A percentile compares a stretch with the other conserved stretches of the same genome.
These are phyloP conservation scores for Phrynosoma blainvillii DNA, from an alignment of 2,113 vertebrate genomes.

Conservation along the genomic window DNA sequence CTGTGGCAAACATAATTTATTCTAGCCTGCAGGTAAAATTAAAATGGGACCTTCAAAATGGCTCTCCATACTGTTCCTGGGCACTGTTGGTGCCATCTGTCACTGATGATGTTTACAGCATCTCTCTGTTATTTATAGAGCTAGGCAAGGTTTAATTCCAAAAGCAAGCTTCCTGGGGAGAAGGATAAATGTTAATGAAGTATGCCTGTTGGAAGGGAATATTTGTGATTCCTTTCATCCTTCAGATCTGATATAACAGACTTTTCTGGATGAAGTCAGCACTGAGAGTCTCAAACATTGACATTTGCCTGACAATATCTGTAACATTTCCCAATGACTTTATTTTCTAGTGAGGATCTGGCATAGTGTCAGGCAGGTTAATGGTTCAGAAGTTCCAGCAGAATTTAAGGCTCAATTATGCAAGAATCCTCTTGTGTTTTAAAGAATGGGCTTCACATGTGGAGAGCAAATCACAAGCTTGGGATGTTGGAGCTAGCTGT, in stretches of 20 bases:
- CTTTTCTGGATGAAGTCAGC: constrained; percentile 43
- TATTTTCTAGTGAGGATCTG: constrained; percentile 42
- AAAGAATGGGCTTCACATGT: not conserved
- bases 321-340: constrained; percentile 39
- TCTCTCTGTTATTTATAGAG: accelerated
- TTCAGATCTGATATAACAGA: constrained; percentile 42
- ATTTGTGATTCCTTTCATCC: constrained; percentile 39
- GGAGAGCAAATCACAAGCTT: not conserved
- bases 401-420: constrained; percentile 29
- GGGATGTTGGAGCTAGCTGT: not conserved
- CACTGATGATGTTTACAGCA: not conserved
- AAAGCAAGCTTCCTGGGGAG: constrained; percentile 32
- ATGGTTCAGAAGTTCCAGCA: constrained; percentile 38
- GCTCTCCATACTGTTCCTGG: not conserved
- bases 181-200: constrained; percentile 58
- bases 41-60: not conserved
- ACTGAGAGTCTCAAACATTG: constrained; percentile 49
- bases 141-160: not conserved
- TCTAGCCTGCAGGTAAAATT: not conserved
- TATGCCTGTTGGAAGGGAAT: constrained; percentile 25
- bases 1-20: not conserved
- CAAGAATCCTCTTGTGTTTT: not conserved
- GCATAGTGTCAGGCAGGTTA: constrained; percentile 47
- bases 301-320: constrained; percentile 57
- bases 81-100: not conserved